Evolutionary conservation across 2,113 vertebrate species (phyloP).

Genomic region (Macquaria ambigua): DNA sequence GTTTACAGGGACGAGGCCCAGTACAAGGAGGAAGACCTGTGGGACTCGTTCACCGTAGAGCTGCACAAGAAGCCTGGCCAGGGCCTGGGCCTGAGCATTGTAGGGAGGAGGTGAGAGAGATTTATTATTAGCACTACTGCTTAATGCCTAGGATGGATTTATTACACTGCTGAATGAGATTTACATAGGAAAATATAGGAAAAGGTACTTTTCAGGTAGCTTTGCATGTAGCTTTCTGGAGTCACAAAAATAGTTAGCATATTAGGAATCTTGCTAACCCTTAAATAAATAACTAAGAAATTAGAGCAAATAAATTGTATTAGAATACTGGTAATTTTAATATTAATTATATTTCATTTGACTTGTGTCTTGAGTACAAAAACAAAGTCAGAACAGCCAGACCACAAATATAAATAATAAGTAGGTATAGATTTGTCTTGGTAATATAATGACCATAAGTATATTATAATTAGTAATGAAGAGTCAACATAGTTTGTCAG

Average conservation of each 20-base stretch:
- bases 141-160: background rate
- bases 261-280: background rate
- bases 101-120: conserved; percentile 90
- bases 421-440: background rate
- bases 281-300: background rate
- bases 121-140: background rate
- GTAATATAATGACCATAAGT: background rate
- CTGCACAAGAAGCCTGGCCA: conserved; percentile 93
- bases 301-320: background rate
- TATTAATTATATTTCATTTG: background rate
- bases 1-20: conserved; percentile 96
- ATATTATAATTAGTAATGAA: background rate
- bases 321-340: background rate
- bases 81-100: conserved; percentile 96
- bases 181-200: background rate
- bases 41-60: conserved; percentile 91
- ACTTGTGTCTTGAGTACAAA: background rate
- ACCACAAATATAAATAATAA: background rate
- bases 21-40: conserved; percentile 96
- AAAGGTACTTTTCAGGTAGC: background rate
- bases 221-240: background rate
- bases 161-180: background rate
- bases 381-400: background rate
- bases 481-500: background rate
- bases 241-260: background rate